Percentiles rank a stretch among this genome's conserved stretches.
Conservation (phyloP, 2,797 vertebrate genomes). For the Lagocephalus sceleratus region DNA sequence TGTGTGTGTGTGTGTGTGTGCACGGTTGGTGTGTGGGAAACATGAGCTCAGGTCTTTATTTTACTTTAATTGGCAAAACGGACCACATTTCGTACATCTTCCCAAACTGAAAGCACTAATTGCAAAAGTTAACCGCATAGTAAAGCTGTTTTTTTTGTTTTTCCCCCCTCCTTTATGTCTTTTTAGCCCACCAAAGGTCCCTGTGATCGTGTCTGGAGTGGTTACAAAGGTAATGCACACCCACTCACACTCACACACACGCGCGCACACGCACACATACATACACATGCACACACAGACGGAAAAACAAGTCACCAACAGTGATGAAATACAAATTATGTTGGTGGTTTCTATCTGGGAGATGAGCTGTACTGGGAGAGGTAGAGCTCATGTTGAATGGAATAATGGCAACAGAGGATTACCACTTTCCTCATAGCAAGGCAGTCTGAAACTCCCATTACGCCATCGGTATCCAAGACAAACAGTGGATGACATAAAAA, state of each 20-base stretch:
- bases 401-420: no score
- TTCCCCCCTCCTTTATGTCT: no score
- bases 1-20: conserved; percentile 12
- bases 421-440: no score
- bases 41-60: conserved; percentile 1
- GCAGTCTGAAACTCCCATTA: no score
- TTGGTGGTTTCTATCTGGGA: conserved; percentile 39
- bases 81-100: conserved; percentile 8
- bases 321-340: conserved; percentile 23
- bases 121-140: neutral
- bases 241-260: conserved; percentile 10
- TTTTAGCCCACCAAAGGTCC: conserved; percentile 82
- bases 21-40: conserved; percentile 3
- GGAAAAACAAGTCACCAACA: conserved; percentile 15
- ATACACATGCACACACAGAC: conserved; percentile 5
- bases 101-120: neutral
- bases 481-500: no score
- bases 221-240: conserved; percentile 83
- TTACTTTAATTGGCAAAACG: conserved; percentile 2
- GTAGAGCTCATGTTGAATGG: neutral
- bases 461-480: no score
- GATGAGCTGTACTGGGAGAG: conserved; percentile 29
- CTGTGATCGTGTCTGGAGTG: conserved; percentile 88
- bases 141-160: neutral
- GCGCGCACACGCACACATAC: conserved; percentile 1